Evolutionary conservation across 2,113 vertebrate genomes (phyloP).

Genomic region (Indicator maculatus): DNA sequence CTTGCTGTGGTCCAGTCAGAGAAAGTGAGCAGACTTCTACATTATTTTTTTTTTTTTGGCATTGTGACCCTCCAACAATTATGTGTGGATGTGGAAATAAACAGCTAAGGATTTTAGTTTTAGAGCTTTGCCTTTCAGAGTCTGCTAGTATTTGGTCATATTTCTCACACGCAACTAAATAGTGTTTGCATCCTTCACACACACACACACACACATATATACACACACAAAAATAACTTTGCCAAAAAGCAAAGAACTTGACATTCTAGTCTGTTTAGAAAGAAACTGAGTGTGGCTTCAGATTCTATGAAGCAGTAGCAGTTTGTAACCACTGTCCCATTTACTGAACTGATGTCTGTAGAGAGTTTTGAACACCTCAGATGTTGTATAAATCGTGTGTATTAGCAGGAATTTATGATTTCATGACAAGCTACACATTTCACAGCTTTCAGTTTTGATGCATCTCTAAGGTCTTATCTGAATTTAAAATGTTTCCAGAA

Average conservation of each 20-base stretch:
- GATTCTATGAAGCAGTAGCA: not conserved
- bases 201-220: not conserved
- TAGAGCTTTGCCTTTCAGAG: not conserved
- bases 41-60: not conserved
- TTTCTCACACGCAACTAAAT: not conserved
- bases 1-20: not conserved
- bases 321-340: not conserved
- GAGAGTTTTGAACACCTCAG: not conserved
- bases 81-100: not conserved
- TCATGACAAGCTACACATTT: not conserved
- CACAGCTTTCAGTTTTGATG: conserved; percentile 20
- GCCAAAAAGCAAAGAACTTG: not conserved
- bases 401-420: conserved; percentile 4
- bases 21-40: not conserved
- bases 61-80: not conserved
- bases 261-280: conserved; percentile 23
- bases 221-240: not conserved
- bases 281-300: not conserved
- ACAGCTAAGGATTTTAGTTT: not conserved
- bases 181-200: not conserved
- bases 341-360: conserved; percentile 10
- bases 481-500: not conserved
- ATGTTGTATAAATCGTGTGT: not conserved
- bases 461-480: conserved; percentile 3
- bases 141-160: not conserved